A percentile compares a stretch with the other conserved stretches of the same genome.
phyloP scores from a whole-genome alignment of 2,888 invertebrate species.

The Rutpela maculata region DNA sequence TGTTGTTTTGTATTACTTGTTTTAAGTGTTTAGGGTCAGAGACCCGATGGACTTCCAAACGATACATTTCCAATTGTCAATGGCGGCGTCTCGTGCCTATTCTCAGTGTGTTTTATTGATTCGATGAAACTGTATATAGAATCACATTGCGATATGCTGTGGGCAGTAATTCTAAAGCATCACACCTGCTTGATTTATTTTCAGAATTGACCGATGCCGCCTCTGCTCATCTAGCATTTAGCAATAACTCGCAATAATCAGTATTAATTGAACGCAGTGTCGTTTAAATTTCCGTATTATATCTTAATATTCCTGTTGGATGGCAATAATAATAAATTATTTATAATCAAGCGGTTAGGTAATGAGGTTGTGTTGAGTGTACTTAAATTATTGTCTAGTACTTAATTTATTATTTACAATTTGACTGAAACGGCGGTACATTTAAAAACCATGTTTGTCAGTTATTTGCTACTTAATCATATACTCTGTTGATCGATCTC shows the following conservation, averaged over 20 bases:
- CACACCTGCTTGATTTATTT: conserved; percentile 50
- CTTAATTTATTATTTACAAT: conserved; percentile 60
- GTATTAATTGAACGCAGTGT: conserved; percentile 68
- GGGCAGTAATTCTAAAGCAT: conserved; percentile 61
- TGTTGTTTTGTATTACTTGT: conserved; percentile 52
- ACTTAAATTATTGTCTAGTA: conserved; percentile 64
- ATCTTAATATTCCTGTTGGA: conserved; percentile 61
- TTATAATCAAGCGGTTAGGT: conserved; percentile 52
- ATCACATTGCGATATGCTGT: conserved; percentile 64
- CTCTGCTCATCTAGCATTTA: conserved; percentile 73
- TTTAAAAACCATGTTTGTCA: conserved; percentile 55
- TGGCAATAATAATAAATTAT: conserved; percentile 62
- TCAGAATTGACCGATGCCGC: conserved; percentile 46
- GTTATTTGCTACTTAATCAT: conserved; percentile 58
- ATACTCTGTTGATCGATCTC: conserved; percentile 64
- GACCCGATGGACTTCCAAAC: conserved; percentile 64
- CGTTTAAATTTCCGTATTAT: conserved; percentile 53
- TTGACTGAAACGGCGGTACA: conserved; percentile 63
- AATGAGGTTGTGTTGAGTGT: conserved; percentile 64
- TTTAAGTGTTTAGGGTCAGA: conserved; percentile 50
- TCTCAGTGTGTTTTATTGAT: conserved; percentile 64
- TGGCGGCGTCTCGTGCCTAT: conserved; percentile 70
- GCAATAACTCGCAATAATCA: conserved; percentile 77
- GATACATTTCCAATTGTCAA: conserved; percentile 70
- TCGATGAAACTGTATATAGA: conserved; percentile 52